Evolutionary conservation across 2,888 invertebrate genomes (phyloP), one percentile per base, ranked within the genome.

Genomic region (Nineta flava): DNA sequence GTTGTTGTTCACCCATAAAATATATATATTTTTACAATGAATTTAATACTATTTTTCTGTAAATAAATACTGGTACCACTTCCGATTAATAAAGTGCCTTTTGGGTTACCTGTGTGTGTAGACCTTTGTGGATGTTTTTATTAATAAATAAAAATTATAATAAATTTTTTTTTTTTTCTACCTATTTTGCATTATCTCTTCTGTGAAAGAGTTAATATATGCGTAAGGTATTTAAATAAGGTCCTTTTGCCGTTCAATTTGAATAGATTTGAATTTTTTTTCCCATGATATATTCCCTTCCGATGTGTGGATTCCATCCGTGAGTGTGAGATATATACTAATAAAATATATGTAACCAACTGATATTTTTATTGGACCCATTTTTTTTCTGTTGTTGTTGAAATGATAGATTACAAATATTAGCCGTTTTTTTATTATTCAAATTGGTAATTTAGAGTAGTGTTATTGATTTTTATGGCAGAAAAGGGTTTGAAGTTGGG

Each of bases 151-250:
- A 38, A 32, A 38, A 38, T 38, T 38, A 38, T 15, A n/a, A 38
- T 38, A 38, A 38, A 38, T 38, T 38, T 38, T 38, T 7, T 38
- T 32, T 38, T 38, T 13, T 38, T 38, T 15, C 6, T 38, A 38
- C n/a, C 38, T 38, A 38, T 38, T 15, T 38, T 15, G n/a, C 15
- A 15, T n/a, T n/a, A 13, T 15, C 38, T 15, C 10, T n/a, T n/a
- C 13, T 15, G 38, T n/a, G 5, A 38, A 38, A 38, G 38, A 38
- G 38, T 38, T 38, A 38, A 38, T 38, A 15, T 38, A 38, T 38
- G 38, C 38, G 38, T 38, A 38, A 38, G 38, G 38, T 38, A 38
- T 38, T 38, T 38, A 38, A 38, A 38, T 38, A 38, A 38, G 38
- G n/a, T 26, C 26, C 26, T 26, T 19, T 26, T 26, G n/a, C n/a